phyloP scores from a whole-genome alignment of 37 sponge, comb jelly and placozoan species.

The Bolinopsis microptera region DNA sequence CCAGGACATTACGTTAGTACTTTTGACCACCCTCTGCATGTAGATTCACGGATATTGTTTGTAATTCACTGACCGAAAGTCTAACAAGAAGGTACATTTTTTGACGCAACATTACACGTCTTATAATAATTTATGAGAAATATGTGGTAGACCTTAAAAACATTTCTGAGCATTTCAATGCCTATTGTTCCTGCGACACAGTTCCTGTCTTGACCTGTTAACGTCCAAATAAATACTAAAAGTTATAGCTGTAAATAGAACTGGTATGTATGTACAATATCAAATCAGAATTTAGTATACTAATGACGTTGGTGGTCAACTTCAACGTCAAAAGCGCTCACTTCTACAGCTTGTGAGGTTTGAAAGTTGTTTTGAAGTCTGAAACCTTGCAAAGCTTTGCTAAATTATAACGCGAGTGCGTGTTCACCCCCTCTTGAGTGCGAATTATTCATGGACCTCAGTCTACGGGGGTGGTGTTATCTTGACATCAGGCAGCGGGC shows the following conservation, averaged over 20 bases:
- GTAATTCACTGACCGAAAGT: background rate
- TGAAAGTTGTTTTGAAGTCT: background rate
- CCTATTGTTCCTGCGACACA: background rate
- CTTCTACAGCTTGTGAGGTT: no score
- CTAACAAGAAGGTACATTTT: background rate
- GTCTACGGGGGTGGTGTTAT: background rate
- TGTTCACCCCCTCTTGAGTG: background rate
- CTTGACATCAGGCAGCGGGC: no score
- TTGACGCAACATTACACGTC: no score
- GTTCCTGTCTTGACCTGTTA: no score
- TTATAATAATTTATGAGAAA: no score
- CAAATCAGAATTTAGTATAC: background rate
- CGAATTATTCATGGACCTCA: background rate
- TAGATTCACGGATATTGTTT: background rate
- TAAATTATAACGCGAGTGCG: background rate
- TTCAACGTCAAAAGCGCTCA: no score
- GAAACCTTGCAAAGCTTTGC: background rate
- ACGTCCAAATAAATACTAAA: background rate
- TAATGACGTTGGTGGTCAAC: background rate
- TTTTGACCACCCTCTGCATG: background rate
- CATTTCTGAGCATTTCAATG: background rate
- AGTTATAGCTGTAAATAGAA: background rate
- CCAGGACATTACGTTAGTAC: no score
- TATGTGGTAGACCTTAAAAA: background rate
- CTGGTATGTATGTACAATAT: background rate